phyloP scores from a whole-genome alignment of 2,888 invertebrate genomes.

The Synergus gifuensis region DNA sequence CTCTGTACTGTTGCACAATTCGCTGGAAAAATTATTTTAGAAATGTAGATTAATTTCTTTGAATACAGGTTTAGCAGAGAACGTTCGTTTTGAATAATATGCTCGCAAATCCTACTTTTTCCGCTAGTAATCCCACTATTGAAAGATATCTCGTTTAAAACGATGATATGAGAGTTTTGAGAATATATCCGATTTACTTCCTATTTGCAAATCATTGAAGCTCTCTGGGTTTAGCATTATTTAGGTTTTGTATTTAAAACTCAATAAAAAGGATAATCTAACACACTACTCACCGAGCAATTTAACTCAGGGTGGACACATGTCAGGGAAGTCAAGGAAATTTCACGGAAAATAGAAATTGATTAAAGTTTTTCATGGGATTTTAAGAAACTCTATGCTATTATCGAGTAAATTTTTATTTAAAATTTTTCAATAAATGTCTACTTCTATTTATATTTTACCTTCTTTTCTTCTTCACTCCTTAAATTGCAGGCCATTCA shows the following conservation, averaged over 20 bases:
- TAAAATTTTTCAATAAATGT: not conserved
- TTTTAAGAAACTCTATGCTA: not conserved
- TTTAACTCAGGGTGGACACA: too few relatives aligned
- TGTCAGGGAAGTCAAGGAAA: too few relatives aligned
- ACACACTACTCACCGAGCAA: too few relatives aligned
- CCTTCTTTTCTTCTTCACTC: not conserved
- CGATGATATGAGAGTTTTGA: slow-evolving; percentile 1
- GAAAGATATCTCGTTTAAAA: slow-evolving; percentile 5
- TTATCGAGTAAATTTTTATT: not conserved
- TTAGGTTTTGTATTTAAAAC: not conserved
- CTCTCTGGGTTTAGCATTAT: slow-evolving; percentile 2
- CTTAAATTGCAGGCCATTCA: slow-evolving; percentile 18
- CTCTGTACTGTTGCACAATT: too few relatives aligned
- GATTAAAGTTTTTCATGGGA: too few relatives aligned
- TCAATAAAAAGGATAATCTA: not conserved
- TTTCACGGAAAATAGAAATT: too few relatives aligned
- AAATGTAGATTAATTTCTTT: not conserved
- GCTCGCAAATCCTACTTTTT: slow-evolving; percentile 21
- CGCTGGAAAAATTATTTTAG: too few relatives aligned
- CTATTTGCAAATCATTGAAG: not conserved
- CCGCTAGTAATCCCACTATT: slow-evolving; percentile 1
- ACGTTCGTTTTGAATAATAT: slow-evolving; percentile 23
- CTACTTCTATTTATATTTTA: not conserved
- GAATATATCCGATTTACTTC: slow-evolving; percentile 28
- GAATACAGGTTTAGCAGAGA: not conserved